These are phyloP conservation scores for Eulemur albifrons DNA, from an alignment of 2,797 vertebrate genomes.

Conservation along the genomic window DNA sequence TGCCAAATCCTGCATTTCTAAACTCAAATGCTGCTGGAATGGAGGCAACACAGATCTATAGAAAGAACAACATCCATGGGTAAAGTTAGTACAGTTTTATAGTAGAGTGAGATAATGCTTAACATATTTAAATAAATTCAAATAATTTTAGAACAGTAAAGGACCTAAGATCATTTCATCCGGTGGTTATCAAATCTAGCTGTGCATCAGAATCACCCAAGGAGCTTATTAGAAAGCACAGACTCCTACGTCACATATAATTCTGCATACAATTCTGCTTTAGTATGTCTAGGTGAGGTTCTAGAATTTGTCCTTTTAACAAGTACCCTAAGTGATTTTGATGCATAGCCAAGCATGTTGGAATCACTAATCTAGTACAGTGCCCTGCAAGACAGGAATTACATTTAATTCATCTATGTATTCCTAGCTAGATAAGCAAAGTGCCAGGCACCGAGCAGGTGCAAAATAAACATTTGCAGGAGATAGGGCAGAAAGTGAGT, in stretches of 20 bases:
- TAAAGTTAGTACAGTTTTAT: neutral
- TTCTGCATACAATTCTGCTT: neutral
- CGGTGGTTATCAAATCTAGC: neutral
- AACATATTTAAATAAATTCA: constrained; percentile 38
- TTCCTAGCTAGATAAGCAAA: constrained; percentile 25
- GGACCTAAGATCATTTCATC: neutral
- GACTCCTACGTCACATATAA: neutral
- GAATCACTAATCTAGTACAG: constrained; percentile 14
- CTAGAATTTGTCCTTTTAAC: neutral
- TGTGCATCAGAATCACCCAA: neutral
- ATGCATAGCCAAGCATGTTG: neutral
- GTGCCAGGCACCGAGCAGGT: neutral
- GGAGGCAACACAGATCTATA: neutral
- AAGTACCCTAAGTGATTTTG: neutral
- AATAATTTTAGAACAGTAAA: neutral
- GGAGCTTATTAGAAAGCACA: neutral
- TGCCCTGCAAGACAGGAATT: neutral
- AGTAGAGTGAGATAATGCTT: neutral
- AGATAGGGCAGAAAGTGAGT: neutral
- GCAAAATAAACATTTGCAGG: neutral
- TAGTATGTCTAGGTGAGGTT: neutral
- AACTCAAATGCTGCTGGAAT: neutral
- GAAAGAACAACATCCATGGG: neutral
- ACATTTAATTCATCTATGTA: constrained; percentile 4
- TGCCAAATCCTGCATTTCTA: neutral